A percentile compares a stretch with the other conserved stretches of the same genome.
phyloP scores from a whole-genome alignment of 2,888 invertebrate genomes.

The Tuberolachnus salignus region DNA sequence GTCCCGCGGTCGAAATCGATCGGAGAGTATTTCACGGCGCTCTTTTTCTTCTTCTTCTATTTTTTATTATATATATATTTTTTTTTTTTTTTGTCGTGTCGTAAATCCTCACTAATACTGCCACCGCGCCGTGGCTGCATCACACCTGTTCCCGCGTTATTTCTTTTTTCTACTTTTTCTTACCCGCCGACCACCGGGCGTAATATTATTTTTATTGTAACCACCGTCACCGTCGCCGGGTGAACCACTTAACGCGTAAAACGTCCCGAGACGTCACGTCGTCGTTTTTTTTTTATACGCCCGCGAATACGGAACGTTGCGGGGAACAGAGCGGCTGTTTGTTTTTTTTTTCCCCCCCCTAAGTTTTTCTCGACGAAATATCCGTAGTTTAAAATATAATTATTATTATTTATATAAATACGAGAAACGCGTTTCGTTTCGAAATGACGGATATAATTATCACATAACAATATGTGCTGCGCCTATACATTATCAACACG shows the following conservation, averaged over 20 bases:
- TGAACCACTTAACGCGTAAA: constrained; percentile 35
- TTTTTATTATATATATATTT: too few species aligned
- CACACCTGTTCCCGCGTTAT: constrained; percentile 14
- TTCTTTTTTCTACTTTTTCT: background rate
- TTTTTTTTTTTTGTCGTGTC: constrained; percentile 12
- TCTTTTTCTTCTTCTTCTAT: background rate
- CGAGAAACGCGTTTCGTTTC: too few species aligned
- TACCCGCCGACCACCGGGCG: too few species aligned
- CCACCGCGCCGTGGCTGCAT: background rate
- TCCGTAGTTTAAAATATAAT: too few species aligned
- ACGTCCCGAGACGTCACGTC: background rate
- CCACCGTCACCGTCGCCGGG: background rate
- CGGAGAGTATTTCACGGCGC: background rate
- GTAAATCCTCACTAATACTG: constrained; percentile 13
- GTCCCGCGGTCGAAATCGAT: constrained; percentile 11
- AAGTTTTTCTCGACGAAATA: too few species aligned
- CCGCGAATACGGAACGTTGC: too few species aligned
- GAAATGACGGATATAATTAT: too few species aligned
- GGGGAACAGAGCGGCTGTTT: background rate
- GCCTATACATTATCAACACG: too few species aligned
- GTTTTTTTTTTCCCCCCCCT: background rate
- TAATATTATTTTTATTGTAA: constrained; percentile 20
- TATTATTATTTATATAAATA: too few species aligned
- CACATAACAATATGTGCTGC: too few species aligned
- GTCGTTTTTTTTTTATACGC: background rate